Evolutionary conservation across 1,140 invertebrate genomes (phyloP).

Genomic region (Agrypnia vestita): DNA sequence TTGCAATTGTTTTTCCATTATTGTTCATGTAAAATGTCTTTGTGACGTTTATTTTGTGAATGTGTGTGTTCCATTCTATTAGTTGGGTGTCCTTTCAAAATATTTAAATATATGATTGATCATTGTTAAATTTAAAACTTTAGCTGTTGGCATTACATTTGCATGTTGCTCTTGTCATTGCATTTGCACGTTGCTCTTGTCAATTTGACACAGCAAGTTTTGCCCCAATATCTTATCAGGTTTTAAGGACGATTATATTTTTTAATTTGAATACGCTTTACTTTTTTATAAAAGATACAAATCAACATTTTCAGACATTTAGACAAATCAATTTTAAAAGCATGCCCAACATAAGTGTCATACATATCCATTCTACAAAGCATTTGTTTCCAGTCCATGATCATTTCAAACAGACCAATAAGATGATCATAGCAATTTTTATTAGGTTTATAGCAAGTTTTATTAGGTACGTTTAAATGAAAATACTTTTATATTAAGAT

Average conservation of each 20-base stretch:
- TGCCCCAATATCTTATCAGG: too few relatives aligned
- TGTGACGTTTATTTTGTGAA: neutral
- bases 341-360: constrained; percentile 49
- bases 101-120: neutral
- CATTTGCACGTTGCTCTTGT: neutral
- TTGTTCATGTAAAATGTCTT: neutral
- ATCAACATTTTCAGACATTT: constrained; percentile 32
- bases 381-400: constrained; percentile 51
- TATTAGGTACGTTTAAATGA: neutral
- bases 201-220: neutral
- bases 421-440: neutral
- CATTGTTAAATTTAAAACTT: neutral
- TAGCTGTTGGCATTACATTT: neutral
- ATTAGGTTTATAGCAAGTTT: neutral
- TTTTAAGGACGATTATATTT: neutral
- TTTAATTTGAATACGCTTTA: neutral
- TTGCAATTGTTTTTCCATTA: too few relatives aligned
- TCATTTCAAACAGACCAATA: constrained; percentile 35
- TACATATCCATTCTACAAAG: constrained; percentile 56
- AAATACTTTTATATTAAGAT: neutral
- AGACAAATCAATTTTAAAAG: constrained; percentile 45
- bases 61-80: constrained; percentile 34
- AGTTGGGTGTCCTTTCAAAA: constrained; percentile 41
- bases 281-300: constrained; percentile 4
- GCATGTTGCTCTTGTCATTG: neutral